Evolutionary conservation across 1,140 invertebrate genomes (phyloP).

Genomic region (Vanessa atalanta): DNA sequence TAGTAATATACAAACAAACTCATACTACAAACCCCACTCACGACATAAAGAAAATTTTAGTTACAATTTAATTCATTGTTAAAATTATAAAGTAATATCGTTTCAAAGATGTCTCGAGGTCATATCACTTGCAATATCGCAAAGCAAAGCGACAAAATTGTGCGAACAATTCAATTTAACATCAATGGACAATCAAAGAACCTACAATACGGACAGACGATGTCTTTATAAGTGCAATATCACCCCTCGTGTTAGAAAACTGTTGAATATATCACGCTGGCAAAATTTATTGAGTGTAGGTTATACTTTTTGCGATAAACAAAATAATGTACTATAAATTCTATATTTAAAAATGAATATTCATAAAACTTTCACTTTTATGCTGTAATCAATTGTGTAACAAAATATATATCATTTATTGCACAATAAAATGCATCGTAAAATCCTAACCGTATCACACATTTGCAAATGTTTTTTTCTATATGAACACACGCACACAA

Average conservation of each 20-base stretch:
- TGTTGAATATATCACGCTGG: too few relatives aligned
- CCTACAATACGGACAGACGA: neutral
- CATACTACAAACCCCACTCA: neutral
- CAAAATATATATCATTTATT: too few relatives aligned
- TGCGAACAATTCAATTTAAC: slow-evolving; percentile 18
- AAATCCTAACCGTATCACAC: neutral
- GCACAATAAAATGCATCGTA: too few relatives aligned
- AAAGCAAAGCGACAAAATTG: slow-evolving; percentile 8
- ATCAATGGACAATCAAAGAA: slow-evolving; percentile 1
- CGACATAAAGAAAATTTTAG: neutral
- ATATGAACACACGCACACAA: neutral
- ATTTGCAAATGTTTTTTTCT: neutral
- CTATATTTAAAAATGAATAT: too few relatives aligned
- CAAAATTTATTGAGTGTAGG: too few relatives aligned
- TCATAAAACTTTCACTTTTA: too few relatives aligned
- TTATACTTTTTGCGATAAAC: too few relatives aligned
- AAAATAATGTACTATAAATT: too few relatives aligned
- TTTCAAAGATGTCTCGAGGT: slow-evolving; percentile 17
- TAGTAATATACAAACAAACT: neutral
- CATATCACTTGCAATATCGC: slow-evolving; percentile 14
- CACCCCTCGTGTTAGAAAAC: too few relatives aligned
- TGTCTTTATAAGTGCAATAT: neutral
- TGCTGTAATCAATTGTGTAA: too few relatives aligned
- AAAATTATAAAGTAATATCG: slow-evolving; percentile 10
- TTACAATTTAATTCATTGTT: neutral